These are phyloP conservation scores for Tachina fera DNA, from an alignment of 2,888 invertebrate species.

Conservation along the genomic window DNA sequence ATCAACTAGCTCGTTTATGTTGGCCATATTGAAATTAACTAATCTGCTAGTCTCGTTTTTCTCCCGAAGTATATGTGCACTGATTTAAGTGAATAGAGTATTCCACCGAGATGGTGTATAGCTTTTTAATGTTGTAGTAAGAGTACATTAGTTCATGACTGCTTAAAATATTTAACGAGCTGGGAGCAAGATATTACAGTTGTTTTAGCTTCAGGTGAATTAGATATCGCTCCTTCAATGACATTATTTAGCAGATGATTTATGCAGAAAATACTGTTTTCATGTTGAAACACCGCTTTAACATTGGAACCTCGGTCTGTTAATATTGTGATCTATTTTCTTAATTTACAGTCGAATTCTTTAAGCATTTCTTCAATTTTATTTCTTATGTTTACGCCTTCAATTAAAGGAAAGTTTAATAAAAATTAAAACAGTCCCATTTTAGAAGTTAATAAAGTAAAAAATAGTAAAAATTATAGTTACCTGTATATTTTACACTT, in stretches of 20 bases:
- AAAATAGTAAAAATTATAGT: no score
- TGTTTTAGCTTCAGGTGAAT: neutral
- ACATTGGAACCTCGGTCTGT: no score
- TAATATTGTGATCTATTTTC: neutral
- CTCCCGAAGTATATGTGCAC: neutral
- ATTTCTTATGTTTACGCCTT: neutral
- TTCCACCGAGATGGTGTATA: slow-evolving; percentile 7
- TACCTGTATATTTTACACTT: no score
- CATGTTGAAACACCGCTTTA: slow-evolving; percentile 4
- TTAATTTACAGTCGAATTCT: slow-evolving; percentile 10
- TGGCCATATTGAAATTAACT: no score
- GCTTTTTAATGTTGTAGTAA: neutral
- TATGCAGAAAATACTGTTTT: no score
- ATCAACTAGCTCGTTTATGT: neutral
- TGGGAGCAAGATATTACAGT: neutral
- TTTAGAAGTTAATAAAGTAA: no score
- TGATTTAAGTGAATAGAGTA: neutral
- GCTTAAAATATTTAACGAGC: no score
- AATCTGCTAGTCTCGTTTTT: neutral
- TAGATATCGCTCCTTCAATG: neutral
- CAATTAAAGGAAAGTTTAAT: neutral
- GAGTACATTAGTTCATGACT: neutral
- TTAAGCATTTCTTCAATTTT: no score
- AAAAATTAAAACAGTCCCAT: no score
- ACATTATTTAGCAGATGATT: slow-evolving; percentile 3